Base-by-base conservation (phyloP, 2,888 invertebrate species). In the Macroteleia sp. region DNA sequence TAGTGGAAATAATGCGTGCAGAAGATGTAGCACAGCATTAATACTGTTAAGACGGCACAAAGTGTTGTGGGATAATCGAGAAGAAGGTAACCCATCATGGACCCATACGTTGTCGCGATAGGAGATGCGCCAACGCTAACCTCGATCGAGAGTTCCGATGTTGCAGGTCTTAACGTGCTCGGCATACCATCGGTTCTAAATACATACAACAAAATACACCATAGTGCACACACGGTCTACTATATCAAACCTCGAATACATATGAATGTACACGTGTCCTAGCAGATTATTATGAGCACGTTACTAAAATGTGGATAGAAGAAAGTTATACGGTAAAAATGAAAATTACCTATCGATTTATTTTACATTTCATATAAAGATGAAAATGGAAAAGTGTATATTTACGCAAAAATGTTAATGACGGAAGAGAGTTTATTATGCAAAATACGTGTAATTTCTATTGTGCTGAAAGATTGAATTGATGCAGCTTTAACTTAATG, bases 11-110 rank as follows among this genome's bases (percentile, higher is more conserved):
- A 76, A 81, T 70, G 82, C 77, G 80, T 79, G 81, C 80, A 67
- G 74, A 67, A 84, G 84, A 89, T 89, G 87, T 89, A 80, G 89
- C 83, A 88, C 88, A 82, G 85, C 73, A 79, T 86, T 87, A 88
- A 87, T 84, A 66, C 79, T 79, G 84, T 80, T 81, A 83, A 79
- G 79, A 70, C 66, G 52, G 57, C 25, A 70, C 61, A 64, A 79
- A 79, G 64, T 75, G 76, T 75, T 83, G 84, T 88, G 86, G 86
- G 85, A 89, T 90, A 84, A 89, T 87, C 86, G 81, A 67, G 78
- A 90, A 89, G 89, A 88, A 88, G 89, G 88, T 85, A 88, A 88
- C 67, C 70, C 79, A 83, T 80, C 79, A 66, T 77, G 79, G 81
- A 77, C 50, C 78, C 81, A 83, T 77, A 71, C 76, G 70, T 77